Conservation (phyloP, 1,140 invertebrate species). For the Anadara kagoshimensis region DNA sequence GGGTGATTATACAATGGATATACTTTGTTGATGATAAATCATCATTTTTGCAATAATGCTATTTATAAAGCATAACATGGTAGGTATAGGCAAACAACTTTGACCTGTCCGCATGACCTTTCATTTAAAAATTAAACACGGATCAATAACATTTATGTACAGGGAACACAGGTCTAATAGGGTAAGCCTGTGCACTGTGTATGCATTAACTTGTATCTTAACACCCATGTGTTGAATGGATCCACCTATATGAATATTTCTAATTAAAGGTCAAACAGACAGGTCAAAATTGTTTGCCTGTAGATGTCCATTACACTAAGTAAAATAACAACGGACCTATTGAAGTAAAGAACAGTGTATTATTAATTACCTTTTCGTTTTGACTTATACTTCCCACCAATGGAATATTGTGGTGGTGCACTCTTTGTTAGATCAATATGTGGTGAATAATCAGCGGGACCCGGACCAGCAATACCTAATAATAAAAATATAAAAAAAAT, state of each 20-base stretch:
- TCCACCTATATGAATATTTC: too few species aligned
- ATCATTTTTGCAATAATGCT: too few species aligned
- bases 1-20: too few species aligned
- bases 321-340: too few species aligned
- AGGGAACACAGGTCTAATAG: neutral
- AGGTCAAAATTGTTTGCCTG: too few species aligned
- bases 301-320: neutral
- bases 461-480: conserved; percentile 37
- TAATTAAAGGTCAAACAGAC: too few species aligned
- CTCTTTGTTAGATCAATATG: conserved; percentile 35
- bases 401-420: conserved; percentile 45
- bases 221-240: too few species aligned
- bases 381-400: conserved; percentile 45
- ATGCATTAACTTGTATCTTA: neutral
- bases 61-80: too few species aligned
- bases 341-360: neutral
- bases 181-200: neutral
- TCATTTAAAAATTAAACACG: neutral
- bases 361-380: conserved; percentile 28
- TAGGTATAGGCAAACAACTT: too few species aligned
- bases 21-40: too few species aligned
- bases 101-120: too few species aligned
- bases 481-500: conserved; percentile 64
- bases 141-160: neutral
- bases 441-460: conserved; percentile 48